Conservation (phyloP, 2,797 vertebrate genomes). For the Mareca strepera region DNA sequence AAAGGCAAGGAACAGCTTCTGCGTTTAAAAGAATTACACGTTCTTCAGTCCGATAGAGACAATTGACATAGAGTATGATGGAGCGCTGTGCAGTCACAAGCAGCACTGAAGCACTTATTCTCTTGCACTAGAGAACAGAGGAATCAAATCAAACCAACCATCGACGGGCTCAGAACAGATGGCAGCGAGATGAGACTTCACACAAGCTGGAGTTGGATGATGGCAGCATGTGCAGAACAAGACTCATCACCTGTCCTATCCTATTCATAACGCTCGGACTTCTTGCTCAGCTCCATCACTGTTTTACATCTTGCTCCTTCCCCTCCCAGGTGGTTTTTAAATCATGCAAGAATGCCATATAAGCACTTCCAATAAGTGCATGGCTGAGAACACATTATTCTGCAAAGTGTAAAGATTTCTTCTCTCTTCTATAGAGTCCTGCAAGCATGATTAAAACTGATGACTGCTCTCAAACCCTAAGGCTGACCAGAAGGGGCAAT, state of each 20-base stretch:
- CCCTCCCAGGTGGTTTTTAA: not conserved
- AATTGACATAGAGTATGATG: not conserved
- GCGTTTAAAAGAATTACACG: not conserved
- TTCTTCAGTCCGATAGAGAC: not conserved
- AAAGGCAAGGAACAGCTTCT: not conserved
- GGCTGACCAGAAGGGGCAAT: conserved; percentile 32
- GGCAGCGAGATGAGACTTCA: fast-evolving
- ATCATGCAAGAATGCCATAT: not conserved
- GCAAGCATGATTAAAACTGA: conserved; percentile 27
- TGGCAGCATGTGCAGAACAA: not conserved
- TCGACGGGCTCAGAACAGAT: not conserved
- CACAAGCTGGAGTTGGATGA: not conserved
- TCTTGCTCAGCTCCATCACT: not conserved
- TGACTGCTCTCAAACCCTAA: not conserved
- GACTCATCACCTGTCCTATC: not conserved
- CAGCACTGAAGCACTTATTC: not conserved
- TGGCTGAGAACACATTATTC: not conserved
- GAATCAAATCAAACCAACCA: not conserved
- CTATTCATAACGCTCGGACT: not conserved
- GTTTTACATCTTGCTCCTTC: not conserved
- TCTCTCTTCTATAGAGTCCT: not conserved
- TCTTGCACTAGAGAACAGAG: not conserved
- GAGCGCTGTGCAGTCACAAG: not conserved
- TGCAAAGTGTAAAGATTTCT: not conserved
- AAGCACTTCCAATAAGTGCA: not conserved